These are phyloP conservation scores for Litocranius walleri DNA, from an alignment of 2,113 vertebrate genomes.

Conservation along the genomic window DNA sequence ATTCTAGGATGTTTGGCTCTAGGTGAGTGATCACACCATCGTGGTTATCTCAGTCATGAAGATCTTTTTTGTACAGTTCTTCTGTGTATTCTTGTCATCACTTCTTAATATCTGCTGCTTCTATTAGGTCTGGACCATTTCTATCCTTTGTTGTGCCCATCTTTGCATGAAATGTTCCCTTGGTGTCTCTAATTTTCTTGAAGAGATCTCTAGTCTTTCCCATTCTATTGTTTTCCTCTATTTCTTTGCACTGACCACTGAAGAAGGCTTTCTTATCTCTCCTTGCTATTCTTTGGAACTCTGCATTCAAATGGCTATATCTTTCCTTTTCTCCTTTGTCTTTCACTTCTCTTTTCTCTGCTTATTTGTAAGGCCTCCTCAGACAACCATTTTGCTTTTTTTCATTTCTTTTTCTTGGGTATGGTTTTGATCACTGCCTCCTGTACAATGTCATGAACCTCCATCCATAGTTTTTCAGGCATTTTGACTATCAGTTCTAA, in stretches of 20 bases:
- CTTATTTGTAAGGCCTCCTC: background rate
- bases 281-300: background rate
- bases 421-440: background rate
- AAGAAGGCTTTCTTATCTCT: background rate
- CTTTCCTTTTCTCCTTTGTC: background rate
- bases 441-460: background rate
- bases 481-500: background rate
- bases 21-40: background rate
- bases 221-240: background rate
- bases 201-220: background rate
- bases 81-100: background rate
- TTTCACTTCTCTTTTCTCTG: background rate
- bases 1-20: background rate
- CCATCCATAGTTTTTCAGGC: background rate
- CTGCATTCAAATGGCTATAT: background rate
- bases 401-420: background rate
- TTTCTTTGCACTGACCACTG: background rate
- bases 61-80: background rate
- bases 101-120: background rate
- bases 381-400: background rate
- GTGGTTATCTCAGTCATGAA: background rate
- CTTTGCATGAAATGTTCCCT: background rate
- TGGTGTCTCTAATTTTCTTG: background rate
- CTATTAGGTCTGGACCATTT: background rate
- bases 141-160: background rate